These are phyloP conservation scores for Corvus moneduloides DNA, from an alignment of 2,113 vertebrate species.

Conservation along the genomic window DNA sequence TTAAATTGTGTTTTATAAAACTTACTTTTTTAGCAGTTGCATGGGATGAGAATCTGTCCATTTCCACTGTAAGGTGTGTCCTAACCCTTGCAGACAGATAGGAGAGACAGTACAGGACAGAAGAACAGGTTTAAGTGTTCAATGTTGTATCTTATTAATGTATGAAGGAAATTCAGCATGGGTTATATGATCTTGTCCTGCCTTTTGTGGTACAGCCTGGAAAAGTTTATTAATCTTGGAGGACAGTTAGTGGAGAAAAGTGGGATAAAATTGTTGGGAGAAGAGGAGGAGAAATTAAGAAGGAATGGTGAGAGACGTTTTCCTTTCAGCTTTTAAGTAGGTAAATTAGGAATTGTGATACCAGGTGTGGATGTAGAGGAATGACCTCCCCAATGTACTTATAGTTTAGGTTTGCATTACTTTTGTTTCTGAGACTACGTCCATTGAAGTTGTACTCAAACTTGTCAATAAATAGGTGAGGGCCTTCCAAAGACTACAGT, in stretches of 20 bases:
- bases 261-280: background rate
- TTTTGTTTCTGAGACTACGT: background rate
- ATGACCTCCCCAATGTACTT: background rate
- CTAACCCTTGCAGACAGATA: background rate
- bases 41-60: background rate
- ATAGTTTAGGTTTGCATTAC: background rate
- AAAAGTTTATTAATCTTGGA: background rate
- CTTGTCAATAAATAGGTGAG: background rate
- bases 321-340: background rate
- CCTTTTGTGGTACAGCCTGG: background rate
- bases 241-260: background rate
- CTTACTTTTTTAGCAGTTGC: slow-evolving; percentile 6
- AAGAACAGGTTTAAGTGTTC: background rate
- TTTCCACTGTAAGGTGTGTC: background rate
- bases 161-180: background rate
- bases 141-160: background rate
- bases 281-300: background rate
- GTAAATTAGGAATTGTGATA: background rate
- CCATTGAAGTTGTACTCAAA: background rate
- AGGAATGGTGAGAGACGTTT: background rate
- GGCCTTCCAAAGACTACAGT: background rate
- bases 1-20: slow-evolving; percentile 4
- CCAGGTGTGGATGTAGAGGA: background rate
- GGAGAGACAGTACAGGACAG: background rate
- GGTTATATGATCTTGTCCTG: background rate